A percentile compares a stretch with the other conserved stretches of the same genome.
phyloP scores from a whole-genome alignment of 2,888 invertebrate species.

The Leptogaster cylindrica region DNA sequence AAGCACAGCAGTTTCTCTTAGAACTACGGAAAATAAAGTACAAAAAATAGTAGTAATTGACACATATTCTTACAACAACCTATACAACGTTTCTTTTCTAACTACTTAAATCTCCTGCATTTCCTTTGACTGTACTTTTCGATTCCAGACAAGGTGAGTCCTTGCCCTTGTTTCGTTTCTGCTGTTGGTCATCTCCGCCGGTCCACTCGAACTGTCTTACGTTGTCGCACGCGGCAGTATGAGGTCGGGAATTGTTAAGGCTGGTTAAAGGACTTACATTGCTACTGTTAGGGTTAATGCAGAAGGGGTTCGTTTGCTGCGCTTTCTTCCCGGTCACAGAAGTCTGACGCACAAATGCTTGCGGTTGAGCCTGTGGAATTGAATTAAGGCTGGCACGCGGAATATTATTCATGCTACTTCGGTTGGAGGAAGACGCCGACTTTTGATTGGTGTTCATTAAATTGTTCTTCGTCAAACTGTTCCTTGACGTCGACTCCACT shows the following conservation, averaged over 20 bases:
- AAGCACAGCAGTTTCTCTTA: constrained; percentile 32
- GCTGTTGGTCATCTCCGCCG: background rate
- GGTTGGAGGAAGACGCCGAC: constrained; percentile 23
- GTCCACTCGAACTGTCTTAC: constrained; percentile 49
- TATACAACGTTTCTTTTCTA: constrained; percentile 49
- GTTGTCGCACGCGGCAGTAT: constrained; percentile 52
- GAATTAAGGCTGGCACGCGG: constrained; percentile 58
- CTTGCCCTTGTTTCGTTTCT: constrained; percentile 35
- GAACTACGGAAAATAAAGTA: constrained; percentile 20
- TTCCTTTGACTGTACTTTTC: constrained; percentile 59
- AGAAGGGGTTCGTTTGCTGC: constrained; percentile 39
- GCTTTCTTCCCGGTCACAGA: constrained; percentile 41
- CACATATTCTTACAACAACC: constrained; percentile 28
- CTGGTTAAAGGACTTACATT: too few species aligned
- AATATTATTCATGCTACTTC: constrained; percentile 57
- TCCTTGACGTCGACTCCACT: constrained; percentile 44
- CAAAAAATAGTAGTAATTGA: constrained; percentile 35
- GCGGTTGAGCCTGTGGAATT: constrained; percentile 42
- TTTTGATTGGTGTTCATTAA: constrained; percentile 37
- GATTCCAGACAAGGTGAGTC: constrained; percentile 55
- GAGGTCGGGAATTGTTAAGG: constrained; percentile 48
- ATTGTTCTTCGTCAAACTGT: constrained; percentile 1
- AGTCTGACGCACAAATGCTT: constrained; percentile 48
- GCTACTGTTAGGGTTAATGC: constrained; percentile 1
- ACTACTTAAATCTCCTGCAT: constrained; percentile 61